A percentile compares a stretch with the other conserved stretches of the same genome.
Evolutionary conservation across 2,113 vertebrate species (phyloP).

Genomic region (Heterotis niloticus): DNA sequence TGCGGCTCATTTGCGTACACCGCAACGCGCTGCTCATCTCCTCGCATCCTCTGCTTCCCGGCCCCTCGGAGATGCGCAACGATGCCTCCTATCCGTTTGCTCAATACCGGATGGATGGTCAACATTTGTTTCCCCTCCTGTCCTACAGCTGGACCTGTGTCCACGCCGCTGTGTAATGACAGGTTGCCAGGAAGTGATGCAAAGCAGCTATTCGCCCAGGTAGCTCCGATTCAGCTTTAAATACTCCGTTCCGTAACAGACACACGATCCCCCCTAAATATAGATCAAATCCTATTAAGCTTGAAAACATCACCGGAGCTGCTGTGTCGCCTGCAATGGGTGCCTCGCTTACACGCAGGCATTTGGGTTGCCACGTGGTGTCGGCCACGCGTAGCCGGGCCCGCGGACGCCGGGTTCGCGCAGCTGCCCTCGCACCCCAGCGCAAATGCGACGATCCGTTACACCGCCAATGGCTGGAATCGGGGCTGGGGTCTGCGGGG

Average conservation of each 20-base stretch:
- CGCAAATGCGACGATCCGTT: too few species aligned
- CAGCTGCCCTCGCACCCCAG: neutral
- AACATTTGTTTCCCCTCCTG: conserved; percentile 41
- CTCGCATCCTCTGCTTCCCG: conserved; percentile 63
- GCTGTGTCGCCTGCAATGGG: conserved; percentile 36
- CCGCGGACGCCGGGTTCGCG: neutral
- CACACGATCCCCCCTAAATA: conserved; percentile 58
- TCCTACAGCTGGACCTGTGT: conserved; percentile 62
- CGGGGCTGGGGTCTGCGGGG: too few species aligned
- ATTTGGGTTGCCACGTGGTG: neutral
- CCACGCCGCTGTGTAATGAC: conserved; percentile 60
- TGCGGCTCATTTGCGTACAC: conserved; percentile 68
- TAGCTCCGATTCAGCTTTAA: conserved; percentile 54
- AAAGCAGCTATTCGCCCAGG: conserved; percentile 65
- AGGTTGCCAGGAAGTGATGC: conserved; percentile 54
- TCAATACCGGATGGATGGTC: conserved; percentile 50
- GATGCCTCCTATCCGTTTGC: conserved; percentile 62
- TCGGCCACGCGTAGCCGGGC: neutral
- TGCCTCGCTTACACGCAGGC: conserved; percentile 27
- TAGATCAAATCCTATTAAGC: conserved; percentile 66
- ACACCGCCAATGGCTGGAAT: too few species aligned
- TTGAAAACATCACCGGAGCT: conserved; percentile 46
- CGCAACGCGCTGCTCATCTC: conserved; percentile 61
- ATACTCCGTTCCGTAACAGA: conserved; percentile 40
- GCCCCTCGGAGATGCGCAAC: too few species aligned